A percentile compares a stretch with the other conserved stretches of the same genome.
These are phyloP conservation scores for Watersipora subatra DNA, from an alignment of 1,140 invertebrate species.

Conservation along the genomic window DNA sequence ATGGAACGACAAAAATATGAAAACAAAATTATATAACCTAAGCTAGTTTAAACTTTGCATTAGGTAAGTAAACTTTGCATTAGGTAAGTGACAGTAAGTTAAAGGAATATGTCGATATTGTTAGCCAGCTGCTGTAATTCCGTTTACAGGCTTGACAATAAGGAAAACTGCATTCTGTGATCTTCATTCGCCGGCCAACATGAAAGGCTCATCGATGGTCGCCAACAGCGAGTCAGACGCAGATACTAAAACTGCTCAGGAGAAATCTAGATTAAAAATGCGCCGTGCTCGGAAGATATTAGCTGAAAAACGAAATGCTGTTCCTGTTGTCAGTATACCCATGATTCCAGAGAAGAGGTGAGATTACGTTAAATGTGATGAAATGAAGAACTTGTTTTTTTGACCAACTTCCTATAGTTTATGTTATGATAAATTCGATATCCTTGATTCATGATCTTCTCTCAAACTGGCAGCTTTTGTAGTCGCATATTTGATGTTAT, in stretches of 20 bases:
- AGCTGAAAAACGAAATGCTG: slow-evolving; percentile 70
- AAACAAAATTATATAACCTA: no score
- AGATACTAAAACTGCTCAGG: slow-evolving; percentile 42
- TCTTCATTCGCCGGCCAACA: slow-evolving; percentile 62
- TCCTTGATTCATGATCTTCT: no score
- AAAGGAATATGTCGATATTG: no score
- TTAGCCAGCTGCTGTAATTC: slow-evolving; percentile 41
- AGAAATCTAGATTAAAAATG: slow-evolving; percentile 53
- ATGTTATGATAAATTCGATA: no score
- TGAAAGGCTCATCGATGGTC: slow-evolving; percentile 24
- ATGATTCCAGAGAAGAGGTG: slow-evolving; percentile 73
- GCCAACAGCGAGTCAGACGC: slow-evolving; percentile 18
- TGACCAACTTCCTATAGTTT: no score
- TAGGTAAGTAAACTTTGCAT: no score
- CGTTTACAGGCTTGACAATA: slow-evolving; percentile 50
- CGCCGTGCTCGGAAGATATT: slow-evolving; percentile 62
- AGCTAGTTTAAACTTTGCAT: no score
- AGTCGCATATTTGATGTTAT: no score
- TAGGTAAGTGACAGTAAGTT: no score
- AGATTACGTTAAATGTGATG: slow-evolving; percentile 8
- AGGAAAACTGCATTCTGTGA: slow-evolving; percentile 93
- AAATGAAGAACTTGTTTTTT: slow-evolving; percentile 9
- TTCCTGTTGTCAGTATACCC: slow-evolving; percentile 81
- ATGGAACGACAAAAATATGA: no score
- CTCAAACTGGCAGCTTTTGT: no score